Base-by-base conservation (phyloP, 2,888 invertebrate genomes). In the Drosophila falleni region DNA sequence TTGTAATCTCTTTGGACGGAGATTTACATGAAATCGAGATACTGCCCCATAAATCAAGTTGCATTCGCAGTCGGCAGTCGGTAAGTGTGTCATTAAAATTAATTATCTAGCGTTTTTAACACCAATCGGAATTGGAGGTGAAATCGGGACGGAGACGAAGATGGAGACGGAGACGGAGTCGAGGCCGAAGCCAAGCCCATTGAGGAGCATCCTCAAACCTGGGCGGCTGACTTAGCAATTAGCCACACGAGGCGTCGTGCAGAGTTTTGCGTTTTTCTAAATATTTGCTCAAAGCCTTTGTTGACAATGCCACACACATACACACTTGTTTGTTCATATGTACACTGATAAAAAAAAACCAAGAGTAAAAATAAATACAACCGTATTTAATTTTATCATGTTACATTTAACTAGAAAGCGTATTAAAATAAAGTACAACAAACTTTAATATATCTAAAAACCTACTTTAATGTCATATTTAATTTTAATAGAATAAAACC, bases 51-150 rank as follows among this genome's bases (percentile, higher is more conserved):
- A 86, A 86, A 86, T 86, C 90, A 86, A 71, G 80, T 88, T 82
- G 87, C 90, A 83, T 88, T 89, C 74, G 69, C 49, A 62, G 54
- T 29, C 59, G 35, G 62, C 72, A 69, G 78, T 37, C 62, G 15
- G 47, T 64, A 51, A 71, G 82, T 82, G 87, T 86, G 89, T 78
- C 89, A 86, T 86, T 89, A 86, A 86, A 86, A 89, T 89, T 88
- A 86, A 89, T 86, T 86, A 86, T 86, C 83, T 75, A 80, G 71
- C 75, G 71, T 74, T 76, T 83, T 74, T 78, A 87, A 77, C 89
- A 69, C 86, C 69, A 50, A 26, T 9, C 39, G 15, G 42, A 10
- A 19, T 16, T 9, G 31, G 31, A 13, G 5, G 13, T 8, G 16
- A 15, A 41, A 11, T 15, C 15, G 13, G 44, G n/a, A n/a, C n/a